A percentile compares a stretch with the other conserved stretches of the same genome.
Conservation (phyloP, 2,888 invertebrate species). For the Athalia rosae region DNA sequence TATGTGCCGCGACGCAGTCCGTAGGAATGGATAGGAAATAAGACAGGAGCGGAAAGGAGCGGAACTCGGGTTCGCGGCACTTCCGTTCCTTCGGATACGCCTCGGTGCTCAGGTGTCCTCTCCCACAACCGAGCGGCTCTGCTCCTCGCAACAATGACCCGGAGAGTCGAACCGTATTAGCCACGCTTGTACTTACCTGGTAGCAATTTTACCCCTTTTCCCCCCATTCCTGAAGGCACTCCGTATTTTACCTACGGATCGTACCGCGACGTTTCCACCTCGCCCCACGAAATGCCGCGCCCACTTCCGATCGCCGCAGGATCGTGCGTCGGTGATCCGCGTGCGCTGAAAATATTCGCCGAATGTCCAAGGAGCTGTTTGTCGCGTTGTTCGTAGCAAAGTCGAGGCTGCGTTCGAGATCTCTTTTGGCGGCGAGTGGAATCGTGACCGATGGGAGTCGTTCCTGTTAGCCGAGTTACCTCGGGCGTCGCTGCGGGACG, state of each 20-base stretch:
- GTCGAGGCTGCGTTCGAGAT: too few relatives aligned
- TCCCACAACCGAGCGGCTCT: constrained; percentile 64
- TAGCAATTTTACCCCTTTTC: constrained; percentile 14
- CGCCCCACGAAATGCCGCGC: constrained; percentile 12
- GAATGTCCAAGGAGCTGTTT: too few relatives aligned
- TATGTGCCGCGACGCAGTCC: background rate
- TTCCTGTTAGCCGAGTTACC: too few relatives aligned
- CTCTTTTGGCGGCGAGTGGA: too few relatives aligned
- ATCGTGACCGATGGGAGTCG: too few relatives aligned
- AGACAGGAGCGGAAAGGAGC: constrained; percentile 66
- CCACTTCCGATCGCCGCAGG: constrained; percentile 29
- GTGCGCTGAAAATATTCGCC: too few relatives aligned
- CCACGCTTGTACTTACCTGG: constrained; percentile 41
- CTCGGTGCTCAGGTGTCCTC: constrained; percentile 69
- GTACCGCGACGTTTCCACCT: background rate
- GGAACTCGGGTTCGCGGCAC: constrained; percentile 73
- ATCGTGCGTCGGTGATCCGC: background rate
- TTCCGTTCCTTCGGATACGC: constrained; percentile 71
- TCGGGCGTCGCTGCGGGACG: too few relatives aligned
- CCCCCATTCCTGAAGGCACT: background rate
- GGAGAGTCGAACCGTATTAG: constrained; percentile 44
- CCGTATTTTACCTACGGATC: background rate
- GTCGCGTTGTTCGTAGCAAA: too few relatives aligned
- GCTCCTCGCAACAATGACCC: constrained; percentile 37
- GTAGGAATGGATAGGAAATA: constrained; percentile 59